Base-by-base conservation (phyloP, 2,797 vertebrate genomes). In the Paguma larvata region DNA sequence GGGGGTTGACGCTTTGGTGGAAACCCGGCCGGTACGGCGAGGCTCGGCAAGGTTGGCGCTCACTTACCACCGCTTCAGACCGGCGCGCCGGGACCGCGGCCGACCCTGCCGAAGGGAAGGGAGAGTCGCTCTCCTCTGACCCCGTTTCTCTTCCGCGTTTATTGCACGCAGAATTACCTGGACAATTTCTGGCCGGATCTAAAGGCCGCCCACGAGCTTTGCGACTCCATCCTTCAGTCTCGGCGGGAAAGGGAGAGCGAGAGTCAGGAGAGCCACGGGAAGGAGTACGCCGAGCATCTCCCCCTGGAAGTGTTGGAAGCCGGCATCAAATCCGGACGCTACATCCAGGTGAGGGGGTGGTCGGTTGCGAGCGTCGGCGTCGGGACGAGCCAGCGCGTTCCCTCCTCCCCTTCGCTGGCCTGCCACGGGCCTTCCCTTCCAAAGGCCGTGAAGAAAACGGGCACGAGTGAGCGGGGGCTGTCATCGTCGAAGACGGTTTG, bases 301-400 rank as follows among this genome's bases (percentile, higher is more conserved):
- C 99, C 99, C 1, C 8, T 98, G 30, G 99, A 99, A 87, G 80
- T 99, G 25, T 15, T 99, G 96, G 99, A 99, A 98, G 99, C 99
- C 4, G 99, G 99, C 0, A 99, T 99, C 97, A 99, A 99, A 96
- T 99, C 99, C 27, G 99, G 99, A 15, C 99, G 99, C 94, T 99
- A 99, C 75, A 97, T 99, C 80, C 99, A 99, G 99, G 99, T 99
- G 88, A 97, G 94, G 53, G 38, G 38, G 38, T 38, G 38, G 38
- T 38, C 3, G 44, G 23, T n/a, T 3, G 2, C 8, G 7, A 11
- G 80, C 19, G 6, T 8, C 0, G 0, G 48, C 2, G 0, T 83
- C 12, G 1, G 89, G 23, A n/a, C 32, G 41, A 38, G 18, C 18
- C 30, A 0, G 15, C 23, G 0, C 30, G n/a, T 25, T n/a, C 32